Conservation (phyloP, 2,797 vertebrate species). For the Naso thynnoides region DNA sequence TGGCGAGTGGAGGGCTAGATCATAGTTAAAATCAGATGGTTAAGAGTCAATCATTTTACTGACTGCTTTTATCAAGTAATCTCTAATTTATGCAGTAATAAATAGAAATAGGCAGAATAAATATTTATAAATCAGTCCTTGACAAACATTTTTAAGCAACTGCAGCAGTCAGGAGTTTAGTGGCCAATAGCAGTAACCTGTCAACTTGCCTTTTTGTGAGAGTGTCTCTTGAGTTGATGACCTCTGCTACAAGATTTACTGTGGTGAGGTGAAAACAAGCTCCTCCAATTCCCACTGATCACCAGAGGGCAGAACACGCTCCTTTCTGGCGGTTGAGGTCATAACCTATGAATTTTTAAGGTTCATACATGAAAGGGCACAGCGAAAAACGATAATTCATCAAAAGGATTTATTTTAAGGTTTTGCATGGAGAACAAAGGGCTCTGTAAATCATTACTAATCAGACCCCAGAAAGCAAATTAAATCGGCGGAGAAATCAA, state of each 20-base stretch:
- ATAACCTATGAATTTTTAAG: constrained; percentile 63
- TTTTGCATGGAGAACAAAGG: constrained; percentile 68
- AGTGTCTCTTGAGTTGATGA: constrained; percentile 66
- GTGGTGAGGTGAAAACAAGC: constrained; percentile 73
- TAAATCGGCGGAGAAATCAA: constrained; percentile 79
- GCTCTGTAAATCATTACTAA: constrained; percentile 82
- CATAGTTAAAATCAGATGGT: not conserved
- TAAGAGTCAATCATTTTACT: not conserved
- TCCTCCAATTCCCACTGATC: constrained; percentile 58
- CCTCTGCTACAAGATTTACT: constrained; percentile 69
- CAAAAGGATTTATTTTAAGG: constrained; percentile 55
- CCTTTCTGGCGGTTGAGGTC: constrained; percentile 47
- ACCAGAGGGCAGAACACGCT: constrained; percentile 47
- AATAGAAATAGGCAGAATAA: not conserved
- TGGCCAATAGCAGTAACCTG: constrained; percentile 44
- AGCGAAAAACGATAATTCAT: constrained; percentile 54
- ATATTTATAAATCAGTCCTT: not conserved
- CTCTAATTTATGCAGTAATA: not conserved
- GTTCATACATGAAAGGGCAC: constrained; percentile 57
- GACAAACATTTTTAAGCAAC: not conserved
- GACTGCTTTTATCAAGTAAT: not conserved
- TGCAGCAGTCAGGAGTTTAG: constrained; percentile 39
- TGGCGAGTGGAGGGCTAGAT: not conserved
- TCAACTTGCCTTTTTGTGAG: constrained; percentile 34
- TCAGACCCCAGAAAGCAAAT: constrained; percentile 78